Evolutionary conservation across 2,113 vertebrate genomes (phyloP).

Genomic region (Microtus richardsoni): DNA sequence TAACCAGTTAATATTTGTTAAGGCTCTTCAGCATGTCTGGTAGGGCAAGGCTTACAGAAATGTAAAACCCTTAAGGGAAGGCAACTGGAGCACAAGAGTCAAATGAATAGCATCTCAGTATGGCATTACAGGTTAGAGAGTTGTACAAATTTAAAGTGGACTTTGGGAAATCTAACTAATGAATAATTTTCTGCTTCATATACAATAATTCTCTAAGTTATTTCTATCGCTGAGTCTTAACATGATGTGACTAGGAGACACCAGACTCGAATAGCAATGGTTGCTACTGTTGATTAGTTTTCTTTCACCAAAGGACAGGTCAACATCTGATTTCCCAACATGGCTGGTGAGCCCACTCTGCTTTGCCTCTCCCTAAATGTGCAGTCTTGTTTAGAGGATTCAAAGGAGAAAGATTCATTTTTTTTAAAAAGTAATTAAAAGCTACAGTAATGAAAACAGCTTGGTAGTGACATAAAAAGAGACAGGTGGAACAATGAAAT

Average conservation of each 20-base stretch:
- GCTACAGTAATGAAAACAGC: too few relatives aligned
- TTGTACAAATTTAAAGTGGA: conserved; percentile 76
- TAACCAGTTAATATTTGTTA: background rate
- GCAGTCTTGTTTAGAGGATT: conserved; percentile 44
- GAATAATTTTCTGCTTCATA: conserved; percentile 77
- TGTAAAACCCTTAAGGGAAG: conserved; percentile 63
- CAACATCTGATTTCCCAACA: background rate
- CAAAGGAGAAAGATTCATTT: conserved; percentile 44
- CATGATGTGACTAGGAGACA: conserved; percentile 64
- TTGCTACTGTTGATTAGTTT: conserved; percentile 57
- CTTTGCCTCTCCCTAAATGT: conserved; percentile 39
- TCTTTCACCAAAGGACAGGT: conserved; percentile 1
- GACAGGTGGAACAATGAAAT: too few relatives aligned
- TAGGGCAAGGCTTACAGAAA: conserved; percentile 53
- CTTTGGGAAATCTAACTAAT: conserved; percentile 80
- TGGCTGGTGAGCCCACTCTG: background rate
- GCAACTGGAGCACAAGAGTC: conserved; percentile 58
- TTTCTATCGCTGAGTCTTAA: conserved; percentile 70
- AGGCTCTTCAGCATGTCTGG: background rate
- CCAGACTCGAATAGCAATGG: conserved; percentile 44
- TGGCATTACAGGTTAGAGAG: conserved; percentile 78
- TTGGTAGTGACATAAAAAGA: too few relatives aligned
- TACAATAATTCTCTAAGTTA: conserved; percentile 79
- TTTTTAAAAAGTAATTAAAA: background rate
- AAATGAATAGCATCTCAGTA: conserved; percentile 70